Base-by-base conservation (phyloP, 1,140 invertebrate genomes). In the Pogonomyrmex barbatus region DNA sequence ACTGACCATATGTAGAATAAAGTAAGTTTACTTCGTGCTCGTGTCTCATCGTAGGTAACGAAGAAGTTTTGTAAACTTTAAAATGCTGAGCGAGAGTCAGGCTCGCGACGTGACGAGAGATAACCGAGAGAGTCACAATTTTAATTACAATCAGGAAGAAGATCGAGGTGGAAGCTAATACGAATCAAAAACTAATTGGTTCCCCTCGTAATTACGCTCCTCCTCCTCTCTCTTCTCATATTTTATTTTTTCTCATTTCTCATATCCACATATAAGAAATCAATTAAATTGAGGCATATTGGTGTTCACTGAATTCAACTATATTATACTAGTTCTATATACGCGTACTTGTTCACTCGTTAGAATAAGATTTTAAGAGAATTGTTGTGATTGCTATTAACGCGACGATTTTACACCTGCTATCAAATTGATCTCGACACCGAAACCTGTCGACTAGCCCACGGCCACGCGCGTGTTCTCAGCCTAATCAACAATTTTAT, bases 21-120 rank as follows among this genome's bases (percentile, higher is more conserved):
- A 82, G 42, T 76, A 76, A 81, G n/a, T 75, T 88, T 24, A 60
- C 24, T 88, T 88, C 60, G 39, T 87, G 45, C 63, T 75, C 63
- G 52, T 87, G 47, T 68, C 54, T 82, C 30, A 81, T 42, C 47
- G 45, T 82, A 82, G 52, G 6, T 75, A 75, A 60, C 17, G 47
- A 82, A 81, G 10, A 82, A 47, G 4, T 42, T 56, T 24, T 33
- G 4, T 75, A 75, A 12, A 83, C 12, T 47, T 45, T 50, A 47
- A 75, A 60, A 39, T 47, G 8, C 54, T 83, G 79, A 75, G 50
- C 52, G 50, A 81, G 63, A 81, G 47, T 14, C n/a, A 60, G 30
- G 42, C 33, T 45, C 24, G 30, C 5, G n/a, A 4, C 52, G 30
- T 54, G 9, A 9, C 24, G 14, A 24, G 14, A 24, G 50, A 54